phyloP scores from a whole-genome alignment of 2,797 vertebrate genomes.

The Pempheris klunzingeri region DNA sequence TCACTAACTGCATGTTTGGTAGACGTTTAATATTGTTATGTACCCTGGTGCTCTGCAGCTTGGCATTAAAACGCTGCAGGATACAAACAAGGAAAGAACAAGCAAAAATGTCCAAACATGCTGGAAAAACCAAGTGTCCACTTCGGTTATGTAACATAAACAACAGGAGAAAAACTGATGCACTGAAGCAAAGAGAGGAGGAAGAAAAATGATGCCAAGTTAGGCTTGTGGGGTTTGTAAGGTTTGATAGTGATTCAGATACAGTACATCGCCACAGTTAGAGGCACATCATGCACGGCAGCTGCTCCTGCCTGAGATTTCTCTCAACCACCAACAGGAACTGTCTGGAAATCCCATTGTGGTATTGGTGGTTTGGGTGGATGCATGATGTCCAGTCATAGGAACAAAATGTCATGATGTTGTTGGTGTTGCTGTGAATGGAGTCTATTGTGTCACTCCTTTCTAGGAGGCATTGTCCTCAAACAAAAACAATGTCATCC shows the following conservation, averaged over 20 bases:
- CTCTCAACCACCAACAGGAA: constrained; percentile 9
- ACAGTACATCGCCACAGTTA: neutral
- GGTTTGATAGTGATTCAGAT: constrained; percentile 10
- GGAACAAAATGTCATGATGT: constrained; percentile 68
- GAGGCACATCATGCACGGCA: neutral
- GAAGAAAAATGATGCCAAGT: constrained; percentile 20
- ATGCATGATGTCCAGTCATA: constrained; percentile 61
- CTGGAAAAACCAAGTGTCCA: constrained; percentile 43
- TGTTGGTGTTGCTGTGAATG: constrained; percentile 71
- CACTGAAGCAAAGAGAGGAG: constrained; percentile 27
- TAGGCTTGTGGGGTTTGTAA: neutral
- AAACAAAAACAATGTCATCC: constrained; percentile 63
- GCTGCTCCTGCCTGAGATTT: constrained; percentile 16
- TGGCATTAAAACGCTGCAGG: constrained; percentile 32
- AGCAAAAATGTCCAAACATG: constrained; percentile 51
- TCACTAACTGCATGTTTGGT: neutral
- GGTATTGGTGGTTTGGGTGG: constrained; percentile 51
- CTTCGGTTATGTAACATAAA: constrained; percentile 64
- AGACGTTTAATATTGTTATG: constrained; percentile 9
- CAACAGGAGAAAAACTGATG: constrained; percentile 19
- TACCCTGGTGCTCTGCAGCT: constrained; percentile 8
- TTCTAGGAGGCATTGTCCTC: constrained; percentile 71
- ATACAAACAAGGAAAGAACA: constrained; percentile 45
- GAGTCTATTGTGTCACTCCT: constrained; percentile 64
- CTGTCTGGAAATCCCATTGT: constrained; percentile 33